Evolutionary conservation across 2,888 invertebrate genomes (phyloP).

Genomic region (Myathropa florea): DNA sequence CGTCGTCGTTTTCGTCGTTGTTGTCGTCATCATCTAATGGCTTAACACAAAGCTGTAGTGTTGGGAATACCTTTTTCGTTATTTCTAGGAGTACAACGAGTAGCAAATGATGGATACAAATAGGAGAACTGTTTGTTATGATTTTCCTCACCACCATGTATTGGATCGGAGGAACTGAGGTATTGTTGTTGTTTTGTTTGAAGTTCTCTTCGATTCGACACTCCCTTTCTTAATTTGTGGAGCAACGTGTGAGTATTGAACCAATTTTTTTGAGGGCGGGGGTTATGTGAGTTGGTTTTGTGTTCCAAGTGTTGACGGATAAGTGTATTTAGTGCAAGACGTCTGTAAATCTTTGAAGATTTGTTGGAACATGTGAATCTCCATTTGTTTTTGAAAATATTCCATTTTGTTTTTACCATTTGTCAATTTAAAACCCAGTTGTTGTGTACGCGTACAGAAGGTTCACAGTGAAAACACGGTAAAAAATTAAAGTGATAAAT

Average conservation of each 20-base stretch:
- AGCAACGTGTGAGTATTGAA: neutral
- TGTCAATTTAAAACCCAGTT: too few species aligned
- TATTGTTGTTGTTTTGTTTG: neutral
- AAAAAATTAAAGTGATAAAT: too few species aligned
- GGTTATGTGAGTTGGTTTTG: neutral
- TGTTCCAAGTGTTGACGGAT: neutral
- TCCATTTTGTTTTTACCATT: too few species aligned
- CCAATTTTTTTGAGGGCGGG: neutral
- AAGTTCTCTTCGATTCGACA: neutral
- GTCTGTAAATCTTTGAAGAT: too few species aligned
- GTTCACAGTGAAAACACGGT: too few species aligned
- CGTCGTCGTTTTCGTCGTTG: neutral
- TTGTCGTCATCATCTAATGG: neutral
- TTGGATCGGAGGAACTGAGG: neutral
- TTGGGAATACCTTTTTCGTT: slow-evolving; percentile 9
- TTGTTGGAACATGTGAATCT: too few species aligned
- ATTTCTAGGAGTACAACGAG: neutral
- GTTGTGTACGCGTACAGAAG: too few species aligned
- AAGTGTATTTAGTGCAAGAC: neutral
- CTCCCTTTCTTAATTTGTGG: neutral
- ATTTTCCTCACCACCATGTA: slow-evolving; percentile 1
- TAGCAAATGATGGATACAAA: slow-evolving; percentile 8
- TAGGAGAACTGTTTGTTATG: slow-evolving; percentile 27
- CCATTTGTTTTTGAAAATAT: too few species aligned
- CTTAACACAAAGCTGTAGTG: neutral